Evolutionary conservation across 2,888 invertebrate species (phyloP).

Genomic region (Busseola fusca): DNA sequence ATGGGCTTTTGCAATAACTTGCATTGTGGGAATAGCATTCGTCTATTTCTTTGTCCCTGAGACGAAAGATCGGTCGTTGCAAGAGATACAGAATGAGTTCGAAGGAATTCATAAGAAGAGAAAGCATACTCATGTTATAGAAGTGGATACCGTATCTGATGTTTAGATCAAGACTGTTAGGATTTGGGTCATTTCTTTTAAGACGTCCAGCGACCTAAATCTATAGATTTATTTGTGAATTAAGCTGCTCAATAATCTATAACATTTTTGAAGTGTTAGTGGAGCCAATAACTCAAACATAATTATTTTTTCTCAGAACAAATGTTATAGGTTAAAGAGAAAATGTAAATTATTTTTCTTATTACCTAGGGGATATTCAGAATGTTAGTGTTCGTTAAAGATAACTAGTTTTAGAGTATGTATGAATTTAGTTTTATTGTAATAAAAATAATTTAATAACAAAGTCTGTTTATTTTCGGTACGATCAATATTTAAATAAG

Average conservation of each 20-base stretch:
- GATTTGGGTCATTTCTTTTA: constrained; percentile 32
- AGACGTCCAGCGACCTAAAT: constrained; percentile 19
- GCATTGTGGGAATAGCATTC: constrained; percentile 90
- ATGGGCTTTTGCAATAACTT: constrained; percentile 90
- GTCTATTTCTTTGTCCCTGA: constrained; percentile 92
- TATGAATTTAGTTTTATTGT: constrained; percentile 57
- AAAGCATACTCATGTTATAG: constrained; percentile 84
- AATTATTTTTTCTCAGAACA: not conserved
- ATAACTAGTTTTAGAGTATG: constrained; percentile 48
- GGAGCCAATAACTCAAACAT: not conserved
- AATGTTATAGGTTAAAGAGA: constrained; percentile 46
- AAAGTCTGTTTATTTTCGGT: not conserved
- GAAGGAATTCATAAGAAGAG: constrained; percentile 82
- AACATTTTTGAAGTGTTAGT: constrained; percentile 17
- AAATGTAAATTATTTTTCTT: constrained; percentile 58
- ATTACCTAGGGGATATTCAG: constrained; percentile 49
- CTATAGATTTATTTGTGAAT: constrained; percentile 33
- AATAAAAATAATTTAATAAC: constrained; percentile 42
- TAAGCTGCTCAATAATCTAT: constrained; percentile 30
- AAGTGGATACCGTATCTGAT: constrained; percentile 80
- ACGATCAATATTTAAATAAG: not conserved
- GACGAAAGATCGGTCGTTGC: constrained; percentile 89
- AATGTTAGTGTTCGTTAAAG: constrained; percentile 47
- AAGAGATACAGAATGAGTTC: constrained; percentile 88
- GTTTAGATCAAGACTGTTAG: constrained; percentile 66